These are phyloP conservation scores for Dicrurus megarhynchus DNA, from an alignment of 2,113 vertebrate genomes.

Conservation along the genomic window DNA sequence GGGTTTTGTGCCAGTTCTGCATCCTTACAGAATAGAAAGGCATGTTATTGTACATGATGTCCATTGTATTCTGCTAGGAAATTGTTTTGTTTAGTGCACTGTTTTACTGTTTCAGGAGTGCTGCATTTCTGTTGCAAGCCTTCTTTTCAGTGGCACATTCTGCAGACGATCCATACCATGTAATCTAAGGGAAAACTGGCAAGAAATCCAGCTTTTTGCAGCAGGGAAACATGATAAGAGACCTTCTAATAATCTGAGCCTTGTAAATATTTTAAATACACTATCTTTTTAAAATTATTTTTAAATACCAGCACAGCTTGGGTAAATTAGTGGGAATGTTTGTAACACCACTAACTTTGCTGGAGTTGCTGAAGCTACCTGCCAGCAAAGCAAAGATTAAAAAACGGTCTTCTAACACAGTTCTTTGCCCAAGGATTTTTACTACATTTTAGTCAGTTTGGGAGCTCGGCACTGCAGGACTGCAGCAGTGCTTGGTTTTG, in stretches of 20 bases:
- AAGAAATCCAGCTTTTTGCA: background rate
- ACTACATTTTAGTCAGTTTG: background rate
- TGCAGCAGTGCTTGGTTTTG: background rate
- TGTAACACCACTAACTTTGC: background rate
- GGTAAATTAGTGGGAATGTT: background rate
- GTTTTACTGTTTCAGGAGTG: background rate
- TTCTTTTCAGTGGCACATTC: background rate
- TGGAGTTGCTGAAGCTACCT: background rate
- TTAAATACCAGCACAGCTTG: background rate
- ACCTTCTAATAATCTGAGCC: background rate
- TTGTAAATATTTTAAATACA: background rate
- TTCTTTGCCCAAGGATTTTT: background rate
- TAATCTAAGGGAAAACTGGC: background rate
- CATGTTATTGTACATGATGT: background rate
- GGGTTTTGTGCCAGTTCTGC: background rate
- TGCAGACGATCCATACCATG: background rate
- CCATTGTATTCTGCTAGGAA: background rate
- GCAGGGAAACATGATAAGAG: fast-evolving
- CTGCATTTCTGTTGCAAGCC: background rate
- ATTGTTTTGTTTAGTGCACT: background rate
- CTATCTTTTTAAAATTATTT: background rate
- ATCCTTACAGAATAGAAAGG: background rate
- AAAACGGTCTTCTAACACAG: background rate
- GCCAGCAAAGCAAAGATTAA: background rate
- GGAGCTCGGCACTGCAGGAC: background rate